Base-by-base conservation (phyloP, 2,888 invertebrate genomes). In the Macropis europaea region DNA sequence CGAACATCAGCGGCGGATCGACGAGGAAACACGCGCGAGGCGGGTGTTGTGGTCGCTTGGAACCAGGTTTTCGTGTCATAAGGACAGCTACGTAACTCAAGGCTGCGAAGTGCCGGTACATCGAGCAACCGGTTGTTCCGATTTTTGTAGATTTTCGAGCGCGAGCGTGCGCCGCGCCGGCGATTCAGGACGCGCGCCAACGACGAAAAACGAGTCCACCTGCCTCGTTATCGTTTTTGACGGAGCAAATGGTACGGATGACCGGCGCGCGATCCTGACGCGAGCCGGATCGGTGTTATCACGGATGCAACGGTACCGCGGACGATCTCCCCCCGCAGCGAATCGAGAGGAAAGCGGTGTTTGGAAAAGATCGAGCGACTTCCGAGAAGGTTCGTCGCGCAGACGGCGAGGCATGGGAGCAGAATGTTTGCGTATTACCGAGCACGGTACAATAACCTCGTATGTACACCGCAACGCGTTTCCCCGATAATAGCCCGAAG, bases 31-130 rank as follows among this genome's bases (percentile, higher is more conserved):
- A 13, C 9, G 47, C 17, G n/a, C 42, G n/a, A n/a, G n/a, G 69
- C 57, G 66, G 59, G 38, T 61, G 57, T 62, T 52, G 72, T 61
- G 56, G 50, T 36, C 38, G 42, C 32, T 53, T 53, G 53, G 73
- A 87, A 86, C 59, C 81, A 76, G 86, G 86, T 88, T 88, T 87
- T 85, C 83, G 86, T 87, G 87, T 84, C 87, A 86, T 84, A 86
- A 84, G 85, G 84, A 85, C 87, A 88, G 79, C 82, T 73, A 83
- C 84, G 82, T 84, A 81, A 84, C 82, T 82, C 80, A 85, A 82
- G 84, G 86, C 81, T 83, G 71, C 81, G 36, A 68, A 45, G 66
- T 45, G 79, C 54, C 52, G 64, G 43, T 62, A 59, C 26, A 59
- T 67, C 70, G 74, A 9, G 59, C 57, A 64, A 77, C 79, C 73